phyloP scores from a whole-genome alignment of 1,140 invertebrate species.

The Cherax destructor region DNA sequence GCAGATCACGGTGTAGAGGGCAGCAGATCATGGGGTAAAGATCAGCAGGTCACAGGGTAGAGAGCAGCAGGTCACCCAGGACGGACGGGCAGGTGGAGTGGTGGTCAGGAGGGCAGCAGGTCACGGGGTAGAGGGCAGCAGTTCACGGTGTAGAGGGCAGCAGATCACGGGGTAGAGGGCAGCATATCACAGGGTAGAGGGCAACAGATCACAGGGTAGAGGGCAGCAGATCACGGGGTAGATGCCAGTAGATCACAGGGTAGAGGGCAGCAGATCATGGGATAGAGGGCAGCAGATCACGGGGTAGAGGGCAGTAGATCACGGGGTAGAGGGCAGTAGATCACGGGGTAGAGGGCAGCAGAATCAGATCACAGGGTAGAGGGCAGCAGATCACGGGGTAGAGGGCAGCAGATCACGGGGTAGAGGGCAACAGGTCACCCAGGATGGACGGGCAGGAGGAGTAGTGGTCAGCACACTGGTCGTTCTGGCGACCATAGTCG shows the following conservation, averaged over 20 bases:
- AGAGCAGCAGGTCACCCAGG: neutral
- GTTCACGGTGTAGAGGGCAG: too few relatives aligned
- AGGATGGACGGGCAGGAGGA: constrained; percentile 10
- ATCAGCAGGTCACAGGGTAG: neutral
- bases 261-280: neutral
- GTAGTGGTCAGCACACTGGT: constrained; percentile 8
- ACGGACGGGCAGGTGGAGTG: neutral
- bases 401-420: neutral
- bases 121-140: neutral
- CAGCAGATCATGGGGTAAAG: neutral
- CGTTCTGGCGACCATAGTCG: neutral
- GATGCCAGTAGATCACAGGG: neutral
- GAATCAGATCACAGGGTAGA: too few relatives aligned
- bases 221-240: neutral
- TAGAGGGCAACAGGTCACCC: constrained; percentile 6
- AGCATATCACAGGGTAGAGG: too few relatives aligned
- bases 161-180: too few relatives aligned
- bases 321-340: too few relatives aligned
- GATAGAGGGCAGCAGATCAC: neutral
- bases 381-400: neutral
- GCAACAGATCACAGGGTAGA: too few relatives aligned
- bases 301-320: neutral
- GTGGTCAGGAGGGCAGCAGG: neutral
- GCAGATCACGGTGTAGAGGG: neutral
- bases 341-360: too few relatives aligned